Percentiles rank a stretch among this genome's conserved stretches.
Conservation (phyloP, 1,140 invertebrate genomes). For the Tigriopus japonicus region DNA sequence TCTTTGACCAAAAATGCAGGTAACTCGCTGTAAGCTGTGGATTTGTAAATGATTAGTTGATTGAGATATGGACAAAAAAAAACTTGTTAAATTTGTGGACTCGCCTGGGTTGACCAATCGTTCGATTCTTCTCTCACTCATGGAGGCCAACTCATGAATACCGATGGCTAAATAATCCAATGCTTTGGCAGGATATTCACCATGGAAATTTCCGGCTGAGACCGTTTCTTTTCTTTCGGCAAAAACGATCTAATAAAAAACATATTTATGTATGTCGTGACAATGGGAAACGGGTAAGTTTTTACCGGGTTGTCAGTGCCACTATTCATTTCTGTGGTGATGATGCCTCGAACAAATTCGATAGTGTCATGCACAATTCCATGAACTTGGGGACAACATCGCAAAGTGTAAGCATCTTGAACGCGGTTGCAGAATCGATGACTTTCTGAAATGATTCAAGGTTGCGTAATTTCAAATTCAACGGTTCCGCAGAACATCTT, state of each 20-base stretch:
- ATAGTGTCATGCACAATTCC: conserved; percentile 50
- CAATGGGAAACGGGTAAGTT: not conserved
- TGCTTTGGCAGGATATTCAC: conserved; percentile 54
- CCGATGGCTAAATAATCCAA: conserved; percentile 50
- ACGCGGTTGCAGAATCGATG: conserved; percentile 49
- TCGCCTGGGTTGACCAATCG: conserved; percentile 46
- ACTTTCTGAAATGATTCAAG: conserved; percentile 29
- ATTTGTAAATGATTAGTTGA: too few species aligned
- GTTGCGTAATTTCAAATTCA: not conserved
- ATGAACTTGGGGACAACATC: conserved; percentile 49
- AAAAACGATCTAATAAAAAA: conserved; percentile 39
- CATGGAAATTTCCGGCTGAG: conserved; percentile 48
- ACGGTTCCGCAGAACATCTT: not conserved
- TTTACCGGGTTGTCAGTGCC: conserved; percentile 51
- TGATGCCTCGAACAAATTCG: conserved; percentile 40
- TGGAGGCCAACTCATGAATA: conserved; percentile 48
- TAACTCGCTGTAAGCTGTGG: conserved; percentile 38
- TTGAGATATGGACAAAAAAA: not conserved
- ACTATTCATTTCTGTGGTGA: conserved; percentile 48
- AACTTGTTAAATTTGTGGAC: too few species aligned
- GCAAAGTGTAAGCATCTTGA: conserved; percentile 51
- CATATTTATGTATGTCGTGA: too few species aligned
- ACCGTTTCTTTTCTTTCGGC: conserved; percentile 45
- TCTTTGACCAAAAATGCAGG: conserved; percentile 48
- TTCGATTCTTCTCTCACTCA: conserved; percentile 49